Percentiles rank a stretch among this genome's conserved stretches.
Evolutionary conservation across 2,797 vertebrate genomes (phyloP).

Genomic region (Sebastiscus albofasciatus): DNA sequence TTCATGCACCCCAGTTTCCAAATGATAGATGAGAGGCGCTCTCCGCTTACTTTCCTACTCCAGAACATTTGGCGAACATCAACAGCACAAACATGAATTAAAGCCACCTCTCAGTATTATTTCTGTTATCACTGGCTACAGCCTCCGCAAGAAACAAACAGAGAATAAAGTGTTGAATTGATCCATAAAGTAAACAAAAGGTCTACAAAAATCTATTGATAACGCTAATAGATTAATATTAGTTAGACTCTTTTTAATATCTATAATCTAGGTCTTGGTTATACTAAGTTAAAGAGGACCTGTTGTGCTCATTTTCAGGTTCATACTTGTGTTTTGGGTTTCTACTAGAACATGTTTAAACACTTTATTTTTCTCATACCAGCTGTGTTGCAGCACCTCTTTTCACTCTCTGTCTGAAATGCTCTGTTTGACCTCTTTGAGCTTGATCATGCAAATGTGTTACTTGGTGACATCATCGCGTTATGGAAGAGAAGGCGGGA

Average conservation of each 20-base stretch:
- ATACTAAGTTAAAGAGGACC: background rate
- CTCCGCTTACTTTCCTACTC: background rate
- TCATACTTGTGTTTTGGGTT: background rate
- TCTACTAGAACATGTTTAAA: background rate
- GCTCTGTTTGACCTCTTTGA: no score
- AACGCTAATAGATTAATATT: background rate
- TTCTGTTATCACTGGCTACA: conserved; percentile 46
- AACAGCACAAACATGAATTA: conserved; percentile 26
- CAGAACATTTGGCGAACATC: conserved; percentile 53
- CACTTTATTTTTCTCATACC: background rate
- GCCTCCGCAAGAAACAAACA: conserved; percentile 46
- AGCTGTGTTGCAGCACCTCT: background rate
- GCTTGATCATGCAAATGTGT: background rate
- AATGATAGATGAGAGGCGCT: conserved; percentile 8
- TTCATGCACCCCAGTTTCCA: background rate
- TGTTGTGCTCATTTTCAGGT: background rate
- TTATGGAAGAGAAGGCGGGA: background rate
- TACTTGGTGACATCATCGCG: background rate
- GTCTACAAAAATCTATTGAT: background rate
- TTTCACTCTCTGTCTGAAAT: no score
- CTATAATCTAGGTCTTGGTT: background rate
- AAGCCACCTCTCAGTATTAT: conserved; percentile 39
- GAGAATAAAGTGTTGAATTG: background rate
- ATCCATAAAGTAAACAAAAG: background rate
- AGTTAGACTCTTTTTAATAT: background rate